Percentiles rank a stretch among this genome's conserved stretches.
These are phyloP conservation scores for Crossocerus cetratus DNA, from an alignment of 2,888 invertebrate genomes.

Conservation along the genomic window DNA sequence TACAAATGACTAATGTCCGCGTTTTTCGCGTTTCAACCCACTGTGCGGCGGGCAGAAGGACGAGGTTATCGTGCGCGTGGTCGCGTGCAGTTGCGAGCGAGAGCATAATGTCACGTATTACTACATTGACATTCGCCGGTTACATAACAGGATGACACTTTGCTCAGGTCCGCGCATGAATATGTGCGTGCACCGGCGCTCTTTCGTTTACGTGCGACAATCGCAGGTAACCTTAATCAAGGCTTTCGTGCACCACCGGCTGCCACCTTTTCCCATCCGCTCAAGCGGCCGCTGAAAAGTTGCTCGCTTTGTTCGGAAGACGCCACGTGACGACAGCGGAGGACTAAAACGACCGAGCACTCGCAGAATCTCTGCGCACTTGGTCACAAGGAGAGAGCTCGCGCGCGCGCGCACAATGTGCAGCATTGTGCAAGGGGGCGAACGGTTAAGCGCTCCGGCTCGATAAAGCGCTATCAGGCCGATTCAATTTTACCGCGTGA, in stretches of 20 bases:
- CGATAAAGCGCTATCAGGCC: constrained; percentile 10
- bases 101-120: constrained; percentile 20
- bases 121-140: constrained; percentile 13
- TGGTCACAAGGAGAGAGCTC: constrained; percentile 26
- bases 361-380: constrained; percentile 1
- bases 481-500: constrained; percentile 17
- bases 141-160: constrained; percentile 23
- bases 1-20: too few relatives aligned
- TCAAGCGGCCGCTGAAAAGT: too few relatives aligned
- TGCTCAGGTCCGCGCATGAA: too few relatives aligned
- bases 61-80: neutral
- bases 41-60: constrained; percentile 2
- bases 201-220: neutral
- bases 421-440: too few relatives aligned
- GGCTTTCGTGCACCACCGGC: too few relatives aligned
- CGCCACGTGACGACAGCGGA: constrained; percentile 9
- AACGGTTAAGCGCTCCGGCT: neutral
- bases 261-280: too few relatives aligned
- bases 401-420: too few relatives aligned
- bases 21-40: too few relatives aligned
- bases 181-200: too few relatives aligned
- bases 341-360: too few relatives aligned
- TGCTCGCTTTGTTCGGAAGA: too few relatives aligned
- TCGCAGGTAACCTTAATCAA: neutral
- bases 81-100: neutral